Base-by-base conservation (phyloP, 2,888 invertebrate genomes). In the Pyralis farinalis region DNA sequence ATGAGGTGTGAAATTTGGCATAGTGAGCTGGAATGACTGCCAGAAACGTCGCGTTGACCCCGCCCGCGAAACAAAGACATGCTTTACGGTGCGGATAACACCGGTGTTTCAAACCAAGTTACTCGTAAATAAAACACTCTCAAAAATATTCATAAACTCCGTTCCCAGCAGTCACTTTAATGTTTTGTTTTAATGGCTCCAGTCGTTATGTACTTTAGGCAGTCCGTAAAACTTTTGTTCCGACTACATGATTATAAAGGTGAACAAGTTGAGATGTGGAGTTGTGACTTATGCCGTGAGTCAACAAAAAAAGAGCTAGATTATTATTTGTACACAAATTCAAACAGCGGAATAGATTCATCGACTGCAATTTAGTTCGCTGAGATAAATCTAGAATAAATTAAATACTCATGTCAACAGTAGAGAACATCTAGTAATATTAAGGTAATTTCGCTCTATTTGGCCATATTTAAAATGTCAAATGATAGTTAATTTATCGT, bases 1-100 rank as follows among this genome's bases (percentile, higher is more conserved):
- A 51, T 44, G 50, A 67, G 62, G 70, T 71, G 72, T 56, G 58
- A 71, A 60, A 60, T 60, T 74, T 78, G 77, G 77, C 77, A 68
- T 58, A 49, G 47, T 41, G 25, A 28, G 46, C 35, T 39, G 45
- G 53, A 52, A 51, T 44, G 48, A 47, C 48, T 70, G 74, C 77
- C 74, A 77, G 62, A 57, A 62, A 52, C 43, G 27, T 52, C 37
- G 16, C 46, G 12, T 37, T 37, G 37, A 37, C 22, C 37, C 30
- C 22, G 7, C 16, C 16, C 16, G 3, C 25, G 7, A 4, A 25
- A 25, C 25, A 25, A n/a, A 25, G 25, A 25, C 5, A 2, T 7
- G 25, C 8, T 2, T 25, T 25, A 8, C 3, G 25, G 7, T 5
- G 31, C 31, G 31, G 12, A 8, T 11, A 31, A 8, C 7, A 10